Percentiles rank a stretch among this genome's conserved stretches.
These are phyloP conservation scores for Oopsacas minuta DNA, from an alignment of 37 sponge, comb jelly and placozoan genomes.

Conservation along the genomic window DNA sequence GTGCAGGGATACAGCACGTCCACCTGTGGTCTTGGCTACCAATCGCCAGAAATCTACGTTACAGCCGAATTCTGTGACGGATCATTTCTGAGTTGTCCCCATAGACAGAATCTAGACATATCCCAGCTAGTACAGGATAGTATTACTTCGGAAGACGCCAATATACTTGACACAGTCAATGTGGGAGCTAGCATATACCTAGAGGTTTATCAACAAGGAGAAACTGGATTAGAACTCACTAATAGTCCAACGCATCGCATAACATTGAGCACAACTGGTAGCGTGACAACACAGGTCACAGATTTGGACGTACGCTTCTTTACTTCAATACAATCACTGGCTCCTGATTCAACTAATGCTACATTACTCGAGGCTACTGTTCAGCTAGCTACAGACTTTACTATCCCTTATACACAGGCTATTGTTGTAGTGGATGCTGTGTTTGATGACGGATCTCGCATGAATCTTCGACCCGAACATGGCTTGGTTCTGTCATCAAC, in stretches of 20 bases:
- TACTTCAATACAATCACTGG: background rate
- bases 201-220: background rate
- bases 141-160: background rate
- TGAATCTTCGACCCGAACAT: constrained; percentile 4
- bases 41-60: background rate
- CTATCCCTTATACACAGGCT: background rate
- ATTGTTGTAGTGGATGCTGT: constrained; percentile 4
- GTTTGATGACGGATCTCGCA: background rate
- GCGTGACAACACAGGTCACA: background rate
- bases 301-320: constrained; percentile 2
- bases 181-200: background rate
- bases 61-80: background rate
- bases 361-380: background rate
- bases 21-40: background rate
- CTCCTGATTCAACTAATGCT: background rate
- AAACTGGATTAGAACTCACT: background rate
- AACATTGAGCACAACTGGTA: background rate
- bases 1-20: background rate
- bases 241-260: background rate
- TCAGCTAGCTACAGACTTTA: background rate
- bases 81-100: background rate
- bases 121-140: background rate
- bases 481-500: background rate
- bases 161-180: background rate
- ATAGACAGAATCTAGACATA: background rate